Conservation (phyloP, 23 tunicate genomes). For the Halocynthia aurantium region DNA sequence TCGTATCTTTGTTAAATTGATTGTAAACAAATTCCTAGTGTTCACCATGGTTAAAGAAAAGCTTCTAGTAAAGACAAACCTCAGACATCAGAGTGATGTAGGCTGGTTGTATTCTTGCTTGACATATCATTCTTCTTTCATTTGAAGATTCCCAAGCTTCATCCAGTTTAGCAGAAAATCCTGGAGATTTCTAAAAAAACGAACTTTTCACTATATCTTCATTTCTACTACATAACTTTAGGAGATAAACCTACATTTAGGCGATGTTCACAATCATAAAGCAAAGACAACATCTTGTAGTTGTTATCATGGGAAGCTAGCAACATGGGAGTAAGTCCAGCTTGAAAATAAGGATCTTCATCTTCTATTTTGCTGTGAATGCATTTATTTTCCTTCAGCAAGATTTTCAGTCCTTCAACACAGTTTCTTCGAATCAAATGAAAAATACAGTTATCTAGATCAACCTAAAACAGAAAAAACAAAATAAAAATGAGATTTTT, state of each 20-base stretch:
- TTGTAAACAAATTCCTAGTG: too few relatives aligned
- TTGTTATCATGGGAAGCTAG: conserved; percentile 84
- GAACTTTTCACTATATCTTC: background rate
- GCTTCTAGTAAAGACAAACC: conserved; percentile 4
- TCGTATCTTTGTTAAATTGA: too few relatives aligned
- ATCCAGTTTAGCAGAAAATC: background rate
- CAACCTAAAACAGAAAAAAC: conserved; percentile 35
- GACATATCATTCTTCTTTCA: conserved; percentile 53
- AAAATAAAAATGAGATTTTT: background rate
- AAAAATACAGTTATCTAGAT: conserved; percentile 30
- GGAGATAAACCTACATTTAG: conserved; percentile 26
- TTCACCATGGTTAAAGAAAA: too few relatives aligned
- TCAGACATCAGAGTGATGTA: conserved; percentile 60
- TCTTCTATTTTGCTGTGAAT: background rate
- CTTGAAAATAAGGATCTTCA: conserved; percentile 38
- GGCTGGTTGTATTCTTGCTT: conserved; percentile 74
- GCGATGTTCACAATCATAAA: conserved; percentile 50
- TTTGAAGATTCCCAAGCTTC: conserved; percentile 73
- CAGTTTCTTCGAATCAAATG: conserved; percentile 61
- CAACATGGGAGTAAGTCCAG: conserved; percentile 73
- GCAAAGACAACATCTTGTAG: conserved; percentile 70
- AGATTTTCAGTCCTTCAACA: conserved; percentile 63
- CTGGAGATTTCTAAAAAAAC: too few relatives aligned
- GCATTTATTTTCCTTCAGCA: conserved; percentile 27
- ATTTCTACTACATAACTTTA: background rate